Evolutionary conservation across 2,113 vertebrate genomes (phyloP), one percentile per base, ranked within the genome.

Genomic region (Edolisoma coerulescens): DNA sequence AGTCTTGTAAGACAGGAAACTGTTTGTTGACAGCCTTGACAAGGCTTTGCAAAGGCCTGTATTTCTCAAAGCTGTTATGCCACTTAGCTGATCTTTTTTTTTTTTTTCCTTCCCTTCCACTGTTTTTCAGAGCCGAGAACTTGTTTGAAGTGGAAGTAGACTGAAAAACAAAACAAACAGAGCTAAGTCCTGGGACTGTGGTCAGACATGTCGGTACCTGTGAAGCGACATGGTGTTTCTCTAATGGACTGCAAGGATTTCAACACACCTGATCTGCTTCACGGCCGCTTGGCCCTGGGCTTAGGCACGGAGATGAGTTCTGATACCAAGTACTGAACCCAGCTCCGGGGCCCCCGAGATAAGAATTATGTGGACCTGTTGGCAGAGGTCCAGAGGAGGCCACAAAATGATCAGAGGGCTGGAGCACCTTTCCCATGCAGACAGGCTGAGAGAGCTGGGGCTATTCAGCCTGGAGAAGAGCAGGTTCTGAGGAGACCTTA

Each of bases 11-110:
- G 86, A 87, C 69, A 84, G 79, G 70, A 82, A 95, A 91, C 85
- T 93, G 64, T 73, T 73, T 81, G 61, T 14, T 96, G 96, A 96
- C 92, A 96, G 88, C 76, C 93, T 79, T 96, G 94, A 97, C 95
- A 97, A 93, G 95, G 93, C 89, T 97, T 95, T 96, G 88, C 93
- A 91, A 96, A 96, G 94, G 95, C 97, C 97, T 63, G 7, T 95
- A 97, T 98, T 97, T 96, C 97, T 96, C 82, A 96, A 97, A 97
- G 96, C 95, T 95, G 97, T 95, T 97, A 97, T 65, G 90, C 96
- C 95, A 94, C 89, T 97, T 97, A 97, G 91, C 95, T 97, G 90
- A 96, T 96, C 89, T 94, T 93, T 96, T 45, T 91, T 95, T 42
- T 30, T 39, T 52, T 47, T 28, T 23, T 3, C 1, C 18, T 68